Conservation (phyloP, 2,888 invertebrate genomes). For the Stenodera caucasica region DNA sequence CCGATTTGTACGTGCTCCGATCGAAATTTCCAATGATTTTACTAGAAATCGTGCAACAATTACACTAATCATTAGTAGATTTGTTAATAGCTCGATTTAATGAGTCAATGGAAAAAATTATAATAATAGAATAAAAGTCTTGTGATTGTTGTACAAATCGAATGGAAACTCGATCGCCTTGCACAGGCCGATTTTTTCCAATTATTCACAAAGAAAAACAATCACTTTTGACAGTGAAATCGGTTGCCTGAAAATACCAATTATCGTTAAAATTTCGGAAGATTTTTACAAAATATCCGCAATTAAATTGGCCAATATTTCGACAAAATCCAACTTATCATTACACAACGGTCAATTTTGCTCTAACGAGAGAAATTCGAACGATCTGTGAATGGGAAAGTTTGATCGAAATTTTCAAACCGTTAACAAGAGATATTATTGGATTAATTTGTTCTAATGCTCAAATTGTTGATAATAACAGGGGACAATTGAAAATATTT, state of each 20-base stretch:
- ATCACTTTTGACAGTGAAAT: constrained; percentile 19
- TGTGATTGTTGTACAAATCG: background rate
- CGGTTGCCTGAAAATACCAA: no score
- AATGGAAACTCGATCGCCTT: constrained; percentile 22
- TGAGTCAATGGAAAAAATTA: no score
- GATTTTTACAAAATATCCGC: background rate
- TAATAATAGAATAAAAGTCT: no score
- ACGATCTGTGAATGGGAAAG: constrained; percentile 7
- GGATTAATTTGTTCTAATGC: constrained; percentile 24
- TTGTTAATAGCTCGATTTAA: no score
- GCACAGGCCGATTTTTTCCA: constrained; percentile 13
- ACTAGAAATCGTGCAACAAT: no score
- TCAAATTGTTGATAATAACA: constrained; percentile 27
- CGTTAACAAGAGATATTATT: constrained; percentile 21
- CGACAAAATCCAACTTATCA: no score
- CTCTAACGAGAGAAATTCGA: no score
- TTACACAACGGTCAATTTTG: no score
- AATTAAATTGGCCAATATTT: no score
- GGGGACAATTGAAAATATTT: constrained; percentile 26
- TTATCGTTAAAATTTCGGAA: background rate
- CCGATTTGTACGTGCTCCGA: background rate
- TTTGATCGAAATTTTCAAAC: background rate
- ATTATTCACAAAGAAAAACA: constrained; percentile 14
- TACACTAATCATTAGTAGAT: no score
- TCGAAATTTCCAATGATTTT: background rate